Evolutionary conservation across 2,888 invertebrate genomes (phyloP).

Genomic region (Mechanitis messenoides): DNA sequence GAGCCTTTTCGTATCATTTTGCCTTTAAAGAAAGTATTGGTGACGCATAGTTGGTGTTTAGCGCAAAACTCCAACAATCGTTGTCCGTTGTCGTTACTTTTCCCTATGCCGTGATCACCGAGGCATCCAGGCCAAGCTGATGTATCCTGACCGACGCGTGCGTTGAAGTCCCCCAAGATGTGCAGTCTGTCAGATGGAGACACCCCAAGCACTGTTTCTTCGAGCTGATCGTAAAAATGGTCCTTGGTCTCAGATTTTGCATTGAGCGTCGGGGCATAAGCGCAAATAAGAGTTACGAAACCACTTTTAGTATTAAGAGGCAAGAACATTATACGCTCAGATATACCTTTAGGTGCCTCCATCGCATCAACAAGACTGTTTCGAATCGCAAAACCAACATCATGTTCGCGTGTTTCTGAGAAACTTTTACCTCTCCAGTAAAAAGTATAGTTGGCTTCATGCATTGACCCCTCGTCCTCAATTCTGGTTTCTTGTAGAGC

Average conservation of each 20-base stretch:
- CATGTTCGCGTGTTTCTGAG: constrained; percentile 17
- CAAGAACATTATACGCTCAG: constrained; percentile 13
- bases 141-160: constrained; percentile 12
- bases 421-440: constrained; percentile 18
- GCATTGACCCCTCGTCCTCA: constrained; percentile 18
- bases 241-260: constrained; percentile 12
- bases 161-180: constrained; percentile 20
- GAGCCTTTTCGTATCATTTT: constrained; percentile 25
- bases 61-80: constrained; percentile 26
- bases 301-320: constrained; percentile 2
- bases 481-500: constrained; percentile 29
- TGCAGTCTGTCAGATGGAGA: constrained; percentile 3
- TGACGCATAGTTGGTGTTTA: constrained; percentile 23
- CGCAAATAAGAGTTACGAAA: constrained; percentile 11
- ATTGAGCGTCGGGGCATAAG: constrained; percentile 14
- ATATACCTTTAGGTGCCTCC: constrained; percentile 6
- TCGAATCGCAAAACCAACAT: constrained; percentile 23
- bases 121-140: constrained; percentile 14
- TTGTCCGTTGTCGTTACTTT: constrained; percentile 18
- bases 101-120: constrained; percentile 16
- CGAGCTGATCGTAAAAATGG: constrained; percentile 10
- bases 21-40: constrained; percentile 24
- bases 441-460: constrained; percentile 23
- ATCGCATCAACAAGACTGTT: constrained; percentile 13
- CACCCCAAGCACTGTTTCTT: neutral